phyloP scores from a whole-genome alignment of 2,888 invertebrate genomes.

The Synergus umbraculus region DNA sequence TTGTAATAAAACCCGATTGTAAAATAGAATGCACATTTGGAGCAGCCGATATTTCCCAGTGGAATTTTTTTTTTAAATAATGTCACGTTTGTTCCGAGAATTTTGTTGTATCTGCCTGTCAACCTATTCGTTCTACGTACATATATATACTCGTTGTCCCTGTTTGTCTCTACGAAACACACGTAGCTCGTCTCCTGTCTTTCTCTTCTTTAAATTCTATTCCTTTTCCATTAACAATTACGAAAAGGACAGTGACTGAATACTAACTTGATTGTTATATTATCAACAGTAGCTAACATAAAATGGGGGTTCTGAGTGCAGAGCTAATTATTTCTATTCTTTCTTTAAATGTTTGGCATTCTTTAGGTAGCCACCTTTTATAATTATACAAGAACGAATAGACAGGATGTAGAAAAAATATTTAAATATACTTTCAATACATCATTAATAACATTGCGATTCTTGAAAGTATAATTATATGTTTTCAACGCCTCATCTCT shows the following conservation, averaged over 20 bases:
- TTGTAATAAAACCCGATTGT: neutral
- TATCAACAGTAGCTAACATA: too few relatives aligned
- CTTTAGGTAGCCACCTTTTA: neutral
- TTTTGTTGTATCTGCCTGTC: conserved; percentile 65
- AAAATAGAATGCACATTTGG: neutral
- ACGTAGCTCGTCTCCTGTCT: conserved; percentile 47
- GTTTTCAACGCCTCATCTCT: neutral
- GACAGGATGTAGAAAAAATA: too few relatives aligned
- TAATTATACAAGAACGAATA: too few relatives aligned
- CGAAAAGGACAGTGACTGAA: neutral
- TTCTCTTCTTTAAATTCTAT: neutral
- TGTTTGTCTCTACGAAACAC: conserved; percentile 50
- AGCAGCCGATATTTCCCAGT: neutral
- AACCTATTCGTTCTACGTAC: conserved; percentile 62
- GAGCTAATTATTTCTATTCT: neutral
- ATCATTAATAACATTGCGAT: neutral
- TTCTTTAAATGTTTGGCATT: neutral
- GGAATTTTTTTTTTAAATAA: conserved; percentile 1
- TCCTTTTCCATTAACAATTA: neutral
- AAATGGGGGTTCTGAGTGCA: neutral
- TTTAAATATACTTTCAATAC: too few relatives aligned
- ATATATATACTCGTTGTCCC: conserved; percentile 53
- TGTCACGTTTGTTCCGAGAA: conserved; percentile 54
- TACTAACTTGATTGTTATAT: too few relatives aligned
- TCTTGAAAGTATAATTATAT: neutral